Conservation (phyloP, 2,888 invertebrate species). For the Scaptomyza reducta region DNA sequence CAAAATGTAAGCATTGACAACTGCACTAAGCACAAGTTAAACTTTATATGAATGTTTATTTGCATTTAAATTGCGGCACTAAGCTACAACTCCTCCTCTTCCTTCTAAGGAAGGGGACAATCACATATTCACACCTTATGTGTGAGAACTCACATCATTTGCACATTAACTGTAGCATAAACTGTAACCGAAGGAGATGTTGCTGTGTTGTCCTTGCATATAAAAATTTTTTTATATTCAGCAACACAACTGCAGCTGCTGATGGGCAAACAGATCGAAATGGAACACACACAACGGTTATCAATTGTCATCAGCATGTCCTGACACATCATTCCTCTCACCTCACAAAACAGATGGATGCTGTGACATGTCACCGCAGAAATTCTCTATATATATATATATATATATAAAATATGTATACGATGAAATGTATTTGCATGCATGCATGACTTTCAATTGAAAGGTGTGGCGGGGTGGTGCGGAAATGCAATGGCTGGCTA, state of each 20-base stretch:
- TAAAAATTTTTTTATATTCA: slow-evolving; percentile 3
- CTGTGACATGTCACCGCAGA: slow-evolving; percentile 33
- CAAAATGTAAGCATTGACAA: not conserved
- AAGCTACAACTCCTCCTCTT: not conserved
- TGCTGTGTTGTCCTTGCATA: not conserved
- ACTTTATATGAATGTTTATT: not conserved
- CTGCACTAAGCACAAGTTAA: not conserved
- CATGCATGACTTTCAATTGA: slow-evolving; percentile 43
- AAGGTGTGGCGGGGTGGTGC: not conserved
- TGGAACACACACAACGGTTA: slow-evolving; percentile 63
- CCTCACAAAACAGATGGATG: slow-evolving; percentile 6
- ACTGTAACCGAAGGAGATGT: not conserved
- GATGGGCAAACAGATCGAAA: slow-evolving; percentile 56
- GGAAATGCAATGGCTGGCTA: too few relatives aligned
- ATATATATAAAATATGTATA: slow-evolving; percentile 4
- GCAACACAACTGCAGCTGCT: slow-evolving; percentile 18
- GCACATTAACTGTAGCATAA: slow-evolving; percentile 29
- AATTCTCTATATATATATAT: slow-evolving; percentile 14
- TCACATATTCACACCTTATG: slow-evolving; percentile 12
- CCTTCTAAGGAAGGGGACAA: not conserved
- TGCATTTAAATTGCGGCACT: not conserved
- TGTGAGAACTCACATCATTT: slow-evolving; percentile 18
- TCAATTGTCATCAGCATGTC: slow-evolving; percentile 72
- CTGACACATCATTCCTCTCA: slow-evolving; percentile 22
- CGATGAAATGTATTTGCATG: slow-evolving; percentile 40